These are phyloP conservation scores for Phaethornis superciliosus DNA, from an alignment of 2,113 vertebrate genomes.

Conservation along the genomic window DNA sequence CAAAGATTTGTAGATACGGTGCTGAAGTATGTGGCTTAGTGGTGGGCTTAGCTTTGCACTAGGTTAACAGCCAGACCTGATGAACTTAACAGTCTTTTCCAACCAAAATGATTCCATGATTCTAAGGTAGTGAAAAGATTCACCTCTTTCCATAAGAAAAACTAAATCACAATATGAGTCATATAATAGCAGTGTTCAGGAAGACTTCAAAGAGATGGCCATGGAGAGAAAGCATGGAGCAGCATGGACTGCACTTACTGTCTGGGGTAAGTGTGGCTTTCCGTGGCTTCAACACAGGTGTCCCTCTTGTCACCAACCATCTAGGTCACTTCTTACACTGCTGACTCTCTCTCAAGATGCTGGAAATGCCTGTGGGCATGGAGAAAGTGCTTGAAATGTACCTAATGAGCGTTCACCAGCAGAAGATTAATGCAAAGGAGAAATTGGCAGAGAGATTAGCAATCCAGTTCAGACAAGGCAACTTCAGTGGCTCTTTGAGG, in stretches of 20 bases:
- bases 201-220: not conserved
- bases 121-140: not conserved
- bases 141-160: not conserved
- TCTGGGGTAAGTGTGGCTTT: fast-evolving
- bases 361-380: fast-evolving
- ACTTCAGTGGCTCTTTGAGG: not conserved
- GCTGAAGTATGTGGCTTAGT: too few species aligned
- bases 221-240: not conserved
- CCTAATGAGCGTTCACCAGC: not conserved
- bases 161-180: not conserved
- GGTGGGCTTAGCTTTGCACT: too few species aligned
- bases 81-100: too few species aligned
- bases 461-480: not conserved
- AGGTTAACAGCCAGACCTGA: too few species aligned
- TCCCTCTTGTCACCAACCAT: not conserved
- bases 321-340: not conserved
- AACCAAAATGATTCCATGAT: too few species aligned
- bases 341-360: fast-evolving
- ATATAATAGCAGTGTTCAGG: not conserved
- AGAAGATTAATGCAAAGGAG: not conserved
- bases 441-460: not conserved
- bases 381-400: fast-evolving
- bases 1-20: too few species aligned
- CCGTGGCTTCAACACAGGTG: not conserved
- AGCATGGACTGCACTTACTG: fast-evolving